phyloP scores from a whole-genome alignment of 1,140 invertebrate species.

The Copidosoma floridanum region DNA sequence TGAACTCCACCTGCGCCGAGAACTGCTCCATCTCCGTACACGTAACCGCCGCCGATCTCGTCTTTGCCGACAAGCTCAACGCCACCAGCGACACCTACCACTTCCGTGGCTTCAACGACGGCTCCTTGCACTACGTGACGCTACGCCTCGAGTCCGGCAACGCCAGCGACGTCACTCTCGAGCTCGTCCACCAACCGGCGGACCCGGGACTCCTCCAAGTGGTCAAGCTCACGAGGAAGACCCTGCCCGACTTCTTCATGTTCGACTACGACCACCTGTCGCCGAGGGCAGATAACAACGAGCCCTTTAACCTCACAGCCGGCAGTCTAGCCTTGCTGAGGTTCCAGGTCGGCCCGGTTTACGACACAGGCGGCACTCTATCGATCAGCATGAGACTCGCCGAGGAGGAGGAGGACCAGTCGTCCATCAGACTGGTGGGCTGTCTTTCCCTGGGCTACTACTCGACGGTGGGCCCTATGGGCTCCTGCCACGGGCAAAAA shows the following conservation, averaged over 20 bases:
- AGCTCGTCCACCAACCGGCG: constrained; percentile 7
- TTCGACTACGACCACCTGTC: constrained; percentile 68
- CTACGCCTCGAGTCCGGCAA: constrained; percentile 40
- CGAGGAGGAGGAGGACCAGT: too few species aligned
- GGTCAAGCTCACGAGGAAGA: constrained; percentile 62
- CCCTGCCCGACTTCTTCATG: constrained; percentile 68
- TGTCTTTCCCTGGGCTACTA: constrained; percentile 37
- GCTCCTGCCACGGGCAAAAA: constrained; percentile 28
- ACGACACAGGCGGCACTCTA: constrained; percentile 71
- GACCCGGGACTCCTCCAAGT: background rate
- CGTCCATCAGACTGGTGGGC: background rate
- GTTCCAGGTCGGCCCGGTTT: constrained; percentile 65
- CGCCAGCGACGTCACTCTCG: constrained; percentile 37
- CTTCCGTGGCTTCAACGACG: constrained; percentile 58
- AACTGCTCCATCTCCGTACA: constrained; percentile 41
- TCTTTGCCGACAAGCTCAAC: constrained; percentile 34
- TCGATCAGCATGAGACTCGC: constrained; percentile 64
- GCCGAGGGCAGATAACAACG: constrained; percentile 50
- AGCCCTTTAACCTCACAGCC: constrained; percentile 64
- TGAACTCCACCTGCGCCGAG: constrained; percentile 43
- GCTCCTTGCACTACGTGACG: constrained; percentile 60
- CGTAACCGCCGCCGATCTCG: constrained; percentile 33
- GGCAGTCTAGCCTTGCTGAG: constrained; percentile 61
- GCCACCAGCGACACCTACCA: constrained; percentile 35
- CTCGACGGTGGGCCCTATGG: constrained; percentile 21